Conservation (phyloP, 2,113 vertebrate genomes). For the Myxocyprinus asiaticus region DNA sequence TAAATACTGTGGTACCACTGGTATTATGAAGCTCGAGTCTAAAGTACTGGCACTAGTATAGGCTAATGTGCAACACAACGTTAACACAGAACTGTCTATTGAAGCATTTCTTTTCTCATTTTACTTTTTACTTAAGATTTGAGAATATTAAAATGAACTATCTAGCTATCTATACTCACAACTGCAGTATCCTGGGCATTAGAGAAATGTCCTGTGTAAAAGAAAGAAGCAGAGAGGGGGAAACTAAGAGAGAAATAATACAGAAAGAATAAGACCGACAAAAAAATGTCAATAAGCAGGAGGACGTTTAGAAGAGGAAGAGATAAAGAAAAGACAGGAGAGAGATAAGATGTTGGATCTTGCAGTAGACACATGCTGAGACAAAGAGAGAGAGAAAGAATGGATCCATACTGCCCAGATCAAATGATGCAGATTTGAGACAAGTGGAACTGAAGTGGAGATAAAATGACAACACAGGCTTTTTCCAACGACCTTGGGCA, state of each 20-base stretch:
- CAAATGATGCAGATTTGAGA: slow-evolving; percentile 59
- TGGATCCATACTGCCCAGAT: slow-evolving; percentile 54
- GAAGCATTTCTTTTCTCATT: too few species aligned
- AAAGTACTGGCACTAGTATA: too few species aligned
- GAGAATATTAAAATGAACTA: too few species aligned
- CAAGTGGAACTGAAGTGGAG: slow-evolving; percentile 44
- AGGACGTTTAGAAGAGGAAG: slow-evolving; percentile 14
- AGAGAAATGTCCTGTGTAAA: neutral
- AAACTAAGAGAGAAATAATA: slow-evolving; percentile 30
- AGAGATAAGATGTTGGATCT: slow-evolving; percentile 27
- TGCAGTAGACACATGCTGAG: neutral
- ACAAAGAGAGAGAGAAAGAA: slow-evolving; percentile 37
- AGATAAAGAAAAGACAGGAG: slow-evolving; percentile 15
- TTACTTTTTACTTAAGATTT: too few species aligned
- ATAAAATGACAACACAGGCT: slow-evolving; percentile 57
- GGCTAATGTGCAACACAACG: too few species aligned
- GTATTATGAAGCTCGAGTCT: too few species aligned
- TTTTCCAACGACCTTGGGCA: slow-evolving; percentile 55
- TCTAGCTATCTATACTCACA: too few species aligned
- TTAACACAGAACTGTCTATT: too few species aligned
- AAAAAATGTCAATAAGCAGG: slow-evolving; percentile 10
- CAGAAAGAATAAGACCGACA: slow-evolving; percentile 31
- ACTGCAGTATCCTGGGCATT: neutral
- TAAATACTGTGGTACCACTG: too few species aligned
- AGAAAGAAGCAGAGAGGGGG: neutral